A percentile compares a stretch with the other conserved stretches of the same genome.
These are phyloP conservation scores for Trichogramma pretiosum DNA, from an alignment of 1,140 invertebrate species.

Conservation along the genomic window DNA sequence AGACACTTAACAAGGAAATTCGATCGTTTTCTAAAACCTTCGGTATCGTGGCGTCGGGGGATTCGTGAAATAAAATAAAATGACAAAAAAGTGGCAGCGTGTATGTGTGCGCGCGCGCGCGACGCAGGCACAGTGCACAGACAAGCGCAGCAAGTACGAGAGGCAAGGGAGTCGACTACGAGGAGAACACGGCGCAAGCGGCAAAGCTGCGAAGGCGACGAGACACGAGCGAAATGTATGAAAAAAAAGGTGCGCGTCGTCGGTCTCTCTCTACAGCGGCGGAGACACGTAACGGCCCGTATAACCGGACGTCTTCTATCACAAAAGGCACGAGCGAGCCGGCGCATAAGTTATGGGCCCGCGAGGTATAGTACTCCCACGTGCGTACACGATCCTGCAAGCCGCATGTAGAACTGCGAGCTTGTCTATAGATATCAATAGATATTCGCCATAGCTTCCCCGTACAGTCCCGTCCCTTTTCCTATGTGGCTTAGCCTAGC, in stretches of 20 bases:
- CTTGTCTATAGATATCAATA: too few relatives aligned
- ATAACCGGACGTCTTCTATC: neutral
- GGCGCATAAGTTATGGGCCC: slow-evolving; percentile 15
- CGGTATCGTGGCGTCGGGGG: too few relatives aligned
- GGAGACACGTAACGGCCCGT: slow-evolving; percentile 7
- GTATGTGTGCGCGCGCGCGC: neutral
- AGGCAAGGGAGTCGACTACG: neutral
- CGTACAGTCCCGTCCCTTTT: too few relatives aligned
- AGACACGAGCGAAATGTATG: neutral
- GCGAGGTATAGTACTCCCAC: neutral
- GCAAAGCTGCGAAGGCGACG: neutral
- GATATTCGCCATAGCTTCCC: too few relatives aligned
- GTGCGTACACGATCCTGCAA: neutral
- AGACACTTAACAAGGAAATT: too few relatives aligned
- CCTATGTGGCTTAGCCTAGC: too few relatives aligned
- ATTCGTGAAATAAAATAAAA: too few relatives aligned
- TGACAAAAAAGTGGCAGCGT: too few relatives aligned
- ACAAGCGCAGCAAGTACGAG: neutral
- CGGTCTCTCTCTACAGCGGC: too few relatives aligned
- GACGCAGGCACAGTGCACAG: neutral
- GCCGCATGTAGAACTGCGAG: neutral
- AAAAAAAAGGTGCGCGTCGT: too few relatives aligned
- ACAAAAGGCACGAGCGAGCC: slow-evolving; percentile 15
- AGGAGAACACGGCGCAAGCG: neutral
- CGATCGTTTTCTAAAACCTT: too few relatives aligned